phyloP scores from a whole-genome alignment of 1,140 invertebrate genomes.

The Papilio polytes region DNA sequence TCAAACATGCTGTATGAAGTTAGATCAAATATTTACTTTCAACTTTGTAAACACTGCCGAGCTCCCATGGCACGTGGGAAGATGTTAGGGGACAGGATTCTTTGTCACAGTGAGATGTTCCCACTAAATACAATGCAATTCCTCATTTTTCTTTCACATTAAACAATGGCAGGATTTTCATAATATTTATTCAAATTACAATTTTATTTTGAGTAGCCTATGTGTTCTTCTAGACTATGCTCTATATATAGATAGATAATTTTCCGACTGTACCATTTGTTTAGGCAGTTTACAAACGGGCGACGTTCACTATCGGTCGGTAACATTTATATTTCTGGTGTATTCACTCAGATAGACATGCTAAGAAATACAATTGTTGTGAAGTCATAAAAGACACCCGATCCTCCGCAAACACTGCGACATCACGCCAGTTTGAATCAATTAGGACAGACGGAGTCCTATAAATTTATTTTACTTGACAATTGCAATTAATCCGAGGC shows the following conservation, averaged over 20 bases:
- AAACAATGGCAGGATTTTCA: not conserved
- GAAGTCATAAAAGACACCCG: constrained; percentile 8
- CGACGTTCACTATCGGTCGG: not conserved
- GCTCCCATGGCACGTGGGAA: constrained; percentile 24
- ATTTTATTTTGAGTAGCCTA: not conserved
- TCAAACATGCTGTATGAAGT: not conserved
- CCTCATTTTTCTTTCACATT: not conserved
- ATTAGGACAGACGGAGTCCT: not conserved
- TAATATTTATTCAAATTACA: not conserved
- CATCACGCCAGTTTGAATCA: constrained; percentile 12
- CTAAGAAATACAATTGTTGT: constrained; percentile 1
- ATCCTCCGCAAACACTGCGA: not conserved
- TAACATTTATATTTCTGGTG: not conserved
- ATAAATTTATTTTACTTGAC: constrained; percentile 28
- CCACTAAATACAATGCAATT: not conserved
- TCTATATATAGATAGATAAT: too few relatives aligned
- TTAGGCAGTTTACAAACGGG: not conserved
- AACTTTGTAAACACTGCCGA: not conserved
- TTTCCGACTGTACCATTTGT: not conserved
- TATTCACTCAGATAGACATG: not conserved
- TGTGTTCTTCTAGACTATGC: too few relatives aligned
- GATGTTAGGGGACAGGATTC: not conserved
- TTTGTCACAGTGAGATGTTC: not conserved
- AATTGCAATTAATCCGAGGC: constrained; percentile 19
- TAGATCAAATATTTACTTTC: constrained; percentile 7